Percentiles rank a stretch among this genome's conserved stretches.
Evolutionary conservation across 2,113 vertebrate species (phyloP).

Genomic region (Caranx ignobilis): DNA sequence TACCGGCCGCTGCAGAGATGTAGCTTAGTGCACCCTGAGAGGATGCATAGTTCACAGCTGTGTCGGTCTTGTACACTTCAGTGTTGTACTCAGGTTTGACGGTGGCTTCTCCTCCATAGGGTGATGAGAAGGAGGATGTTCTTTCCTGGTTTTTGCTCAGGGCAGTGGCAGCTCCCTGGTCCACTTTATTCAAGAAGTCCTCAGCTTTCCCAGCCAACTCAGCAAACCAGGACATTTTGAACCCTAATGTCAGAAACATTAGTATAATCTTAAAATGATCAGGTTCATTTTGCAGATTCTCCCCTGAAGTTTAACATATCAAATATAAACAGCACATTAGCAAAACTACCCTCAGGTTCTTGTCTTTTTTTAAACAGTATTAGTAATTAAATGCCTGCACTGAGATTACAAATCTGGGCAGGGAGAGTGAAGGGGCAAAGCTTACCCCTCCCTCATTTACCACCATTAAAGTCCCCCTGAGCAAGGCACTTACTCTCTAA

Average conservation of each 20-base stretch:
- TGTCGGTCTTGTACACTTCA: constrained; percentile 52
- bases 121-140: constrained; percentile 59
- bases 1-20: constrained; percentile 92
- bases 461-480: background rate
- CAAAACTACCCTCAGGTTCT: background rate
- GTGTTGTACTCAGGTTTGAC: constrained; percentile 71
- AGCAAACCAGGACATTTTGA: constrained; percentile 94
- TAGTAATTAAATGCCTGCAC: background rate
- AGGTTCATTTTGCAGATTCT: background rate
- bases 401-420: no score
- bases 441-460: background rate
- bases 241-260: constrained; percentile 35
- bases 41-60: constrained; percentile 66
- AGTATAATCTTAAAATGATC: background rate
- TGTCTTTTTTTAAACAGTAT: background rate
- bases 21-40: constrained; percentile 78
- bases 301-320: no score
- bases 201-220: constrained; percentile 96
- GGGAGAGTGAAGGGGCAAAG: no score
- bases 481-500: background rate
- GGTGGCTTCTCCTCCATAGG: constrained; percentile 68
- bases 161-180: constrained; percentile 95
- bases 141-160: constrained; percentile 82
- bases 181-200: constrained; percentile 95
- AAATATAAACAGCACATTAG: no score